A percentile compares a stretch with the other conserved stretches of the same genome.
phyloP scores from a whole-genome alignment of 2,797 vertebrate species.

The Trachops cirrhosus region DNA sequence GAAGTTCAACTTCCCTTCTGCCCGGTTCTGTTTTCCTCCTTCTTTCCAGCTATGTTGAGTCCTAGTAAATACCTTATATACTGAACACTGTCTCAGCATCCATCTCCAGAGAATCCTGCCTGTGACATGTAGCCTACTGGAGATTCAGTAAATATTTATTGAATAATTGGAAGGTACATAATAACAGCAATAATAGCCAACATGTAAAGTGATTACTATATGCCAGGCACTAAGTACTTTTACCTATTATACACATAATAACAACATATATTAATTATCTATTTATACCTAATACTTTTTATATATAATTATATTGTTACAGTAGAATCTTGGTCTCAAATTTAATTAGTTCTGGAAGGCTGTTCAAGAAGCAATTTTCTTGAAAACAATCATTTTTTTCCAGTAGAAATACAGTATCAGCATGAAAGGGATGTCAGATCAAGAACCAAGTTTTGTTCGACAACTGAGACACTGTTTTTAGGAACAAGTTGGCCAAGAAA shows the following conservation, averaged over 20 bases:
- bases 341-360: neutral
- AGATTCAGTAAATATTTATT: neutral
- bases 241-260: neutral
- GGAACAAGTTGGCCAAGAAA: neutral
- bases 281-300: neutral
- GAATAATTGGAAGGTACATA: neutral
- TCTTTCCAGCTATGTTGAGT: neutral
- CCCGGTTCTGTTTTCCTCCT: neutral
- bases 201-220: neutral
- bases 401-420: neutral
- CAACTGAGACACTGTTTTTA: neutral
- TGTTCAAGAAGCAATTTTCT: neutral
- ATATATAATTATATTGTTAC: neutral
- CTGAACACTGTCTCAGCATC: neutral
- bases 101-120: neutral
- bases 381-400: neutral
- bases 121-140: neutral
- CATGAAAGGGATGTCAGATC: neutral
- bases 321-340: neutral
- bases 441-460: neutral
- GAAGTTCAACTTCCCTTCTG: neutral
- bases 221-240: neutral
- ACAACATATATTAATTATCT: neutral
- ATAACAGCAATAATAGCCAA: neutral
- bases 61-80: neutral